Base-by-base conservation (phyloP, 2,888 invertebrate species). In the Drosophila colorata region DNA sequence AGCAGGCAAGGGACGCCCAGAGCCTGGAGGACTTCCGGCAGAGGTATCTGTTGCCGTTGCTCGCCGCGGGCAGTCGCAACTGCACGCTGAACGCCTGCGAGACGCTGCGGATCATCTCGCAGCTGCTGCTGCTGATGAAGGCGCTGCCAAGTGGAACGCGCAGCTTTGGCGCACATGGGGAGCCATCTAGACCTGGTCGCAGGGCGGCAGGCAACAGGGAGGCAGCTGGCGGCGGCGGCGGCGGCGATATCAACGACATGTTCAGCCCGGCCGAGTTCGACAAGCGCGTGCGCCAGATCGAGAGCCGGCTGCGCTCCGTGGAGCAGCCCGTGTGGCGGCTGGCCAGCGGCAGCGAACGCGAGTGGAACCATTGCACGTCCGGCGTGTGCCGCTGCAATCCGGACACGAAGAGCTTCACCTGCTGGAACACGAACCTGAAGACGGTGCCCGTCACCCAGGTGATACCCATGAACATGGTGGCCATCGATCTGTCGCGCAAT, bases 281-380 rank as follows among this genome's bases (percentile, higher is more conserved):
- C 33, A 91, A 91, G 65, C 83, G 89, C 5, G 89, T 94, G 20
- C 88, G 92, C 2, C 93, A 93, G 61, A 91, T 95, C 38, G 95
- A 95, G 76, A 93, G 94, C 58, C 91, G 95, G 47, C 89, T 95
- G 16, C 91, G 94, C 58, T 94, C 95, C 2, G 93, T 95, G 59
- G 95, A 95, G 88, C 95, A 95, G 87, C 94, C 95, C 75, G 94
- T 94, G 52, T 95, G 95, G 95, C 93, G 92, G 71, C 91, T 94
- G 46, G 92, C 93, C 2, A 91, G 92, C 43, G 92, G 92, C 31
- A 92, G 93, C 43, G 93, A 93, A 49, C 73, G 81, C 8, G 93
- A 94, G 64, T 94, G 94, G 93, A 93, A 94, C 90, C 92, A 93
- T 18, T 95, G 95, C 84, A 93, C 93, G 0, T 93, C 94, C 70